Conservation (phyloP, 2,113 vertebrate species). For the Callipepla californica region DNA sequence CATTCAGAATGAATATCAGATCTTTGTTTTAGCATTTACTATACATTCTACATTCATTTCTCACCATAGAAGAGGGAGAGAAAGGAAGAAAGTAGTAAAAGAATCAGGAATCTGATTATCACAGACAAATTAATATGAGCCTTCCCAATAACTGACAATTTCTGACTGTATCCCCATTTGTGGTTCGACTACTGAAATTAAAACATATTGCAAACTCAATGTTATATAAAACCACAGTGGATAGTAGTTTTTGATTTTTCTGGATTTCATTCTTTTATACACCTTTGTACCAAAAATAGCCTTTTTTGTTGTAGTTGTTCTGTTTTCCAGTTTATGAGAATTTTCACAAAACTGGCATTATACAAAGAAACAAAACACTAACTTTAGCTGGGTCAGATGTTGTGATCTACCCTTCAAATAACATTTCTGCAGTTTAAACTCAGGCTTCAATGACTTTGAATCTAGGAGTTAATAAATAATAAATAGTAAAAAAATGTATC, state of each 20-base stretch:
- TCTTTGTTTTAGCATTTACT: neutral
- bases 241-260: neutral
- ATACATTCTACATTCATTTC: neutral
- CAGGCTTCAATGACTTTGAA: neutral
- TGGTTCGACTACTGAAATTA: constrained; percentile 3
- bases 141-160: neutral
- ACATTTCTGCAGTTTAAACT: neutral
- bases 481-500: neutral
- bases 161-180: neutral
- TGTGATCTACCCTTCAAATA: neutral
- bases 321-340: neutral
- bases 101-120: neutral
- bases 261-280: neutral
- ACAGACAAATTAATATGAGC: neutral
- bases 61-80: neutral
- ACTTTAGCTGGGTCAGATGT: neutral
- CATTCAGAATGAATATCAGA: neutral
- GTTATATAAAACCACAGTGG: neutral
- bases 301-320: neutral
- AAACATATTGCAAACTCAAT: neutral
- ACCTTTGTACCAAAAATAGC: neutral
- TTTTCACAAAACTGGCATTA: neutral
- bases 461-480: neutral
- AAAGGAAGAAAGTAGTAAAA: neutral
- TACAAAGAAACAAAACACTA: neutral